Evolutionary conservation across 2,888 invertebrate species (phyloP).

Genomic region (Dasysyrphus albostriatus): DNA sequence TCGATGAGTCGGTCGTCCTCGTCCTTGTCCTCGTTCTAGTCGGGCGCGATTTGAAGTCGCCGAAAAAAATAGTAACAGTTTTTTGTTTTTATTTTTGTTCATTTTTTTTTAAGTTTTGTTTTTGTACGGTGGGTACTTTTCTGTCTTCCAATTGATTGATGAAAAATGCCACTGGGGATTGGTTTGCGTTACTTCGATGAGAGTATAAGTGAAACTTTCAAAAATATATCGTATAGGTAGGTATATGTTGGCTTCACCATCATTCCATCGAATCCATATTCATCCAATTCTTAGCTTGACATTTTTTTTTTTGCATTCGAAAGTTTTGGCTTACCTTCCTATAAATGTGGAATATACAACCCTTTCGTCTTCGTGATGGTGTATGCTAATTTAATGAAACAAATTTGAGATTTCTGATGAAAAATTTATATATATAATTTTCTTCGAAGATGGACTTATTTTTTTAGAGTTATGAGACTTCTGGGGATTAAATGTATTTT

Average conservation of each 20-base stretch:
- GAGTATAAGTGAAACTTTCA: constrained; percentile 49
- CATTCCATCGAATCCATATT: neutral
- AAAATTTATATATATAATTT: neutral
- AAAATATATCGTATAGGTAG: constrained; percentile 15
- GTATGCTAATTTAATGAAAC: constrained; percentile 31
- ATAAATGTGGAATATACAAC: neutral
- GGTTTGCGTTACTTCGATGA: constrained; percentile 68
- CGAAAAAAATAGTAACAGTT: constrained; percentile 59
- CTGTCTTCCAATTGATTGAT: constrained; percentile 75
- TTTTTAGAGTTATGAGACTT: neutral
- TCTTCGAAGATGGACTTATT: neutral
- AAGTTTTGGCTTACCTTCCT: constrained; percentile 7
- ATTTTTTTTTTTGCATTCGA: neutral
- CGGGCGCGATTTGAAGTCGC: constrained; percentile 70
- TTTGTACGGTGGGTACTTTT: constrained; percentile 39
- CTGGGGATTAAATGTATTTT: neutral
- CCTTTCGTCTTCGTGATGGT: constrained; percentile 1
- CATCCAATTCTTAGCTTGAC: constrained; percentile 22
- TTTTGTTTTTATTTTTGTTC: constrained; percentile 17
- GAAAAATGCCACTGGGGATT: constrained; percentile 75
- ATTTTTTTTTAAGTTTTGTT: constrained; percentile 13
- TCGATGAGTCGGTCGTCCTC: constrained; percentile 11
- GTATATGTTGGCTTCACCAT: constrained; percentile 17
- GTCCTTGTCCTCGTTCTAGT: constrained; percentile 8
- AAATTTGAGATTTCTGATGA: constrained; percentile 10